Percentiles rank a stretch among this genome's conserved stretches.
Evolutionary conservation across 2,797 vertebrate species (phyloP).

Genomic region (Sebastes taczanowskii): DNA sequence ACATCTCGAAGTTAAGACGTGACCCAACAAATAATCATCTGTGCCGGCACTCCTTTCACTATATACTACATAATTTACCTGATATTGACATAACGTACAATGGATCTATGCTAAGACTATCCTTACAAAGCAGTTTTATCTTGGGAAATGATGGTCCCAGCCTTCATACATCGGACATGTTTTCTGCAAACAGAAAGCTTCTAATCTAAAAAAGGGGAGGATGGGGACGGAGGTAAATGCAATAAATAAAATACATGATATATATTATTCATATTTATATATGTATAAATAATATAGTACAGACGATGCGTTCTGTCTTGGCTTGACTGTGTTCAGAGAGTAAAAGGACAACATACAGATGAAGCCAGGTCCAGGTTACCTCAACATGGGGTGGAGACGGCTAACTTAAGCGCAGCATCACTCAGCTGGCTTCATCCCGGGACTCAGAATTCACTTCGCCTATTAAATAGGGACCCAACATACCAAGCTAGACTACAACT

Average conservation of each 20-base stretch:
- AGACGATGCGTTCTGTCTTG: conserved; percentile 51
- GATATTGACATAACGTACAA: conserved; percentile 78
- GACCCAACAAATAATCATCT: conserved; percentile 80
- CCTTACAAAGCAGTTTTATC: conserved; percentile 75
- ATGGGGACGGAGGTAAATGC: conserved; percentile 30
- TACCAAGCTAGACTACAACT: background rate
- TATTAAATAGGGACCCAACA: background rate
- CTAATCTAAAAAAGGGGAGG: conserved; percentile 39
- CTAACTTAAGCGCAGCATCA: background rate
- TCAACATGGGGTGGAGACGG: conserved; percentile 17
- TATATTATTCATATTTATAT: conserved; percentile 75
- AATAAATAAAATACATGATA: conserved; percentile 82
- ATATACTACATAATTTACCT: conserved; percentile 72
- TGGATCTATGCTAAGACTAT: conserved; percentile 45
- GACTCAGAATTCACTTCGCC: background rate
- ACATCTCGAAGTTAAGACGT: conserved; percentile 72
- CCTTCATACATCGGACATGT: conserved; percentile 24
- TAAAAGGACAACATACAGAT: conserved; percentile 16
- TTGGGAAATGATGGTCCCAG: conserved; percentile 60
- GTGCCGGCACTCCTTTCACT: conserved; percentile 63
- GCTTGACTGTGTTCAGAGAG: conserved; percentile 47
- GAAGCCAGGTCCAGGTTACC: conserved; percentile 4
- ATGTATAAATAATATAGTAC: conserved; percentile 78
- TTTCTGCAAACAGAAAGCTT: conserved; percentile 33
- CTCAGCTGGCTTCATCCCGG: background rate